Base-by-base conservation (phyloP, 2,888 invertebrate genomes). In the Patella ulyssiponensis region DNA sequence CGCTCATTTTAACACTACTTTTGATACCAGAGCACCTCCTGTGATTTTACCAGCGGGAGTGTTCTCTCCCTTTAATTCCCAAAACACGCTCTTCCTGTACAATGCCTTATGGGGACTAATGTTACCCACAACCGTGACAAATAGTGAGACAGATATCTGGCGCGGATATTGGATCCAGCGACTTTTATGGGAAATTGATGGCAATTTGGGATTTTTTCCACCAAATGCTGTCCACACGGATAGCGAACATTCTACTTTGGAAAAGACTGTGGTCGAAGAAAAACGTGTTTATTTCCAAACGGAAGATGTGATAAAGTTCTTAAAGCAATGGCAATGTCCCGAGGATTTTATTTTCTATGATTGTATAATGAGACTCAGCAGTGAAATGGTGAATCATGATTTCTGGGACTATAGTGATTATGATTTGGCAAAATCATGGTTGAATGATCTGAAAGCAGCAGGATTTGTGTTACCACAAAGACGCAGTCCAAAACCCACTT, bases 91-190 rank as follows among this genome's bases (percentile, higher is more conserved):
- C 14, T 87, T 81, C 76, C 77, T 76, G 44, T 82, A 81, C 64
- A 77, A 80, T 33, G 87, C 88, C 15, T 84, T 89, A 71, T 88
- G 86, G 87, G 83, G 82, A 3, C 71, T 88, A 71, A 73, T 84
- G 17, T 76, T 88, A 73, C 87, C 87, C 3, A 78, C 82, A 1
- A 83, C 84, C 11, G 83, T 84, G 9, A 79, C 84, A 15, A 83
- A 86, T 56, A 73, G 88, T 69, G 84, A 80, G 11, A 82, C 82
- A 69, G 88, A 89, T 80, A 88, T 89, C 51, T 87, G 84, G 81
- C 77, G 88, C 51, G 80, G 87, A 1, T 89, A 86, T 77, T 88
- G 84, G 83, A 84, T 85, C 4, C 86, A 88, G 75, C 74, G 83
- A 71, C 81, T 89, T 3, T 52, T 89, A 56, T 84, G 85, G 83